Conservation (phyloP, 92 coral and sea anemone species). For the Isaurus tuberculatus region DNA sequence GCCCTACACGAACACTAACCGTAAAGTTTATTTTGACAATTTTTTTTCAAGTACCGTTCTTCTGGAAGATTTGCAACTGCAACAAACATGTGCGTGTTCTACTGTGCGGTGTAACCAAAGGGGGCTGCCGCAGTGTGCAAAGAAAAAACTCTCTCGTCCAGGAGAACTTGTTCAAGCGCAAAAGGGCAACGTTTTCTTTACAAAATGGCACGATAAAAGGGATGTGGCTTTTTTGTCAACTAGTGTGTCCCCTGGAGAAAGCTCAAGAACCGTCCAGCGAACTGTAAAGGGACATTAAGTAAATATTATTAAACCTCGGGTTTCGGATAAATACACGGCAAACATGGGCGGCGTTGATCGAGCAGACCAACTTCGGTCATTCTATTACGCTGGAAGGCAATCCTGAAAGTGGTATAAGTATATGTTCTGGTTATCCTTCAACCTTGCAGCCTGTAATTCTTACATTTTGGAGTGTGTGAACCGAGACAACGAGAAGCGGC, state of each 20-base stretch:
- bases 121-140: slow-evolving; percentile 48
- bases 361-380: neutral
- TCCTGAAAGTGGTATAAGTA: slow-evolving; percentile 11
- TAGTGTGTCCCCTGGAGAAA: slow-evolving; percentile 3
- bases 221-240: slow-evolving; percentile 8
- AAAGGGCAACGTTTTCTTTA: slow-evolving; percentile 37
- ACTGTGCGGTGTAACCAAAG: slow-evolving; percentile 54
- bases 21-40: slow-evolving; percentile 64
- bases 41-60: slow-evolving; percentile 55
- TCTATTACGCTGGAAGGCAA: slow-evolving; percentile 2
- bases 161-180: slow-evolving; percentile 50
- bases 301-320: slow-evolving; percentile 3
- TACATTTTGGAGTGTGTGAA: slow-evolving; percentile 18
- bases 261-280: slow-evolving; percentile 3
- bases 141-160: slow-evolving; percentile 39
- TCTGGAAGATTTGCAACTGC: slow-evolving; percentile 34
- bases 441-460: slow-evolving; percentile 13
- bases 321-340: slow-evolving; percentile 8
- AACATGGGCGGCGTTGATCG: slow-evolving; percentile 7
- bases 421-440: neutral
- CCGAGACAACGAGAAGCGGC: slow-evolving; percentile 24
- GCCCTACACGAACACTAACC: slow-evolving; percentile 51
- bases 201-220: neutral
- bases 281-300: neutral
- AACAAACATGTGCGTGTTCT: slow-evolving; percentile 59